Evolutionary conservation across 1,140 invertebrate genomes (phyloP).

Genomic region (Lanistes nyassanus): DNA sequence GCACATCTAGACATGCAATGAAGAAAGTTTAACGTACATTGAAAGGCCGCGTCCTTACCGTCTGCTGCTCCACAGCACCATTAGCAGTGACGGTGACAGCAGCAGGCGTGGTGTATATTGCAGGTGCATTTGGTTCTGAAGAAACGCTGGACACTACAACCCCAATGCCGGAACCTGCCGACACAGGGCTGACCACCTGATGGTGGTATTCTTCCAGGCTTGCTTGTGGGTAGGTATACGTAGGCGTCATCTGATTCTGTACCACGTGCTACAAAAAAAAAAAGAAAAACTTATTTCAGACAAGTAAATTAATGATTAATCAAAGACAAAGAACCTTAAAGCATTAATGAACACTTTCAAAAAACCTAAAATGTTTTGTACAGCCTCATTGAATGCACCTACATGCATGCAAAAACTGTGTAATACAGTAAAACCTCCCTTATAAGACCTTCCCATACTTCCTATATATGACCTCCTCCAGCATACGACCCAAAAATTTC

Average conservation of each 20-base stretch:
- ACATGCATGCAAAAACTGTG: too few species aligned
- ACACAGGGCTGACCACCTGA: conserved; percentile 48
- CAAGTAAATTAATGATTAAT: too few species aligned
- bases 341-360: too few species aligned
- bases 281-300: conserved; percentile 2
- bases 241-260: conserved; percentile 87
- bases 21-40: conserved; percentile 43
- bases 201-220: conserved; percentile 55
- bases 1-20: conserved; percentile 27
- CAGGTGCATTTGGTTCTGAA: conserved; percentile 32
- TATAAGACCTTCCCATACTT: too few species aligned
- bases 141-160: conserved; percentile 33
- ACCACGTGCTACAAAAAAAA: conserved; percentile 87
- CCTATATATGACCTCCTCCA: too few species aligned
- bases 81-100: conserved; percentile 68
- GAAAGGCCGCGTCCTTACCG: conserved; percentile 60
- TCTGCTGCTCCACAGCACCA: conserved; percentile 69
- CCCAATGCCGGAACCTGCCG: conserved; percentile 58
- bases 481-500: too few species aligned
- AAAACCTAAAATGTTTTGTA: too few species aligned
- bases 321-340: too few species aligned
- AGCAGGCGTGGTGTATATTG: conserved; percentile 55
- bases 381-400: too few species aligned
- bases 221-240: conserved; percentile 80
- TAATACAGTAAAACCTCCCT: too few species aligned